Conservation (phyloP, 2,797 vertebrate genomes). For the Vultur gryphus region DNA sequence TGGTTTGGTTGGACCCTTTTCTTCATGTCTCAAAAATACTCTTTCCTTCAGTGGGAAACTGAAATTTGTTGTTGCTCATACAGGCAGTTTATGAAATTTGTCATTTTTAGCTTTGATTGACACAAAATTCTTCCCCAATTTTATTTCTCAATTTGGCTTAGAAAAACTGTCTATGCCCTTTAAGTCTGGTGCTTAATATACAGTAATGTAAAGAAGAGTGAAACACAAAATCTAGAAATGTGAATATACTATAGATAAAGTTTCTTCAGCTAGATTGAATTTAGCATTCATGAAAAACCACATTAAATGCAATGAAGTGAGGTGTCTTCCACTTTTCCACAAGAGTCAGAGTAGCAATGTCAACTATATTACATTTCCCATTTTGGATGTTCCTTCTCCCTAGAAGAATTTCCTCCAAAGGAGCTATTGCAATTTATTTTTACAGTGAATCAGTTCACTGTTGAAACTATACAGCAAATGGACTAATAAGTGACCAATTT, state of each 20-base stretch:
- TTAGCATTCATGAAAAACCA: background rate
- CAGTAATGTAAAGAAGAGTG: background rate
- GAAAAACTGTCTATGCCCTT: background rate
- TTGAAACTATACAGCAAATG: background rate
- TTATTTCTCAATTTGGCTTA: background rate
- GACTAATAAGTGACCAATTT: background rate
- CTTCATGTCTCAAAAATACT: background rate
- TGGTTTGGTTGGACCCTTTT: background rate
- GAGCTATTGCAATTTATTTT: background rate
- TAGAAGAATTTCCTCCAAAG: background rate
- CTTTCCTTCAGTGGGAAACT: background rate
- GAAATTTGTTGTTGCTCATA: background rate
- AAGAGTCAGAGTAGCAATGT: background rate
- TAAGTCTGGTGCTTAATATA: background rate
- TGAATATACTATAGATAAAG: background rate
- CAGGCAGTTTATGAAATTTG: background rate
- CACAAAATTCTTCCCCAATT: background rate
- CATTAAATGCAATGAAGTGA: background rate
- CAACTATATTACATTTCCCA: background rate
- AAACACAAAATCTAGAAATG: background rate
- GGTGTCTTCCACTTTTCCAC: background rate
- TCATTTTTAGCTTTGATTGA: constrained; percentile 34
- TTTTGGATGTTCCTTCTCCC: background rate
- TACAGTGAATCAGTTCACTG: background rate
- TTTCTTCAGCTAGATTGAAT: background rate